Base-by-base conservation (phyloP, 2,797 vertebrate species). In the Poecilia wingei region DNA sequence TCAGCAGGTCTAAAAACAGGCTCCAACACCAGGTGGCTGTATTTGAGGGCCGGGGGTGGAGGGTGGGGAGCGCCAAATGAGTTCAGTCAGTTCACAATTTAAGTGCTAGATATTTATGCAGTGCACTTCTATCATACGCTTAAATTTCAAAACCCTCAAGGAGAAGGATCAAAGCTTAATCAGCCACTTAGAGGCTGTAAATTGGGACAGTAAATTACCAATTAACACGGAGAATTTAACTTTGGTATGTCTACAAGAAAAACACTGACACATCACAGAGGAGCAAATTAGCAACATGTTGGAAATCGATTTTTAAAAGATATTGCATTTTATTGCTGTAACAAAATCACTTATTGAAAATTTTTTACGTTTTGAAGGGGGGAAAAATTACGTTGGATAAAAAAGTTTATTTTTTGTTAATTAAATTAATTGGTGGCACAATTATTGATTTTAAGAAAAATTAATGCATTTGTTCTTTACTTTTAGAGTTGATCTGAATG, bases 41-140 rank as follows among this genome's bases (percentile, higher is more conserved):
- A 22, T 51, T 51, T 51, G 49, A 51, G 49, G 49, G 20, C 9
- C 1, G 25, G 55, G 55, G n/a, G 10, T 70, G 75, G 4, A 4
- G 74, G 78, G 72, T 74, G 77, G 59, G 33, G 51, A 77, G 45
- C 81, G 68, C 77, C 80, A 61, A 83, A 83, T 3, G 33, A 87
- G 85, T 77, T 57, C 68, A 49, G 83, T 64, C 57, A 82, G 79
- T 83, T 81, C 76, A 73, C 84, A 73, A 83, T 86, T 88, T 77
- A 83, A 66, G 87, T 36, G 75, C 70, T 66, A 73, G 72, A 85
- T 80, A 86, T 79, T 3, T 78, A 55, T 84, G 78, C 43, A 75
- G 81, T 71, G 28, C 46, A 75, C 39, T 78, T 71, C 74, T 22
- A 71, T 85, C 86, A 85, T 79, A 61, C 77, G 68, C 72, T 33